These are phyloP conservation scores for Agrypnia vestita DNA, from an alignment of 1,140 invertebrate species.

Conservation along the genomic window DNA sequence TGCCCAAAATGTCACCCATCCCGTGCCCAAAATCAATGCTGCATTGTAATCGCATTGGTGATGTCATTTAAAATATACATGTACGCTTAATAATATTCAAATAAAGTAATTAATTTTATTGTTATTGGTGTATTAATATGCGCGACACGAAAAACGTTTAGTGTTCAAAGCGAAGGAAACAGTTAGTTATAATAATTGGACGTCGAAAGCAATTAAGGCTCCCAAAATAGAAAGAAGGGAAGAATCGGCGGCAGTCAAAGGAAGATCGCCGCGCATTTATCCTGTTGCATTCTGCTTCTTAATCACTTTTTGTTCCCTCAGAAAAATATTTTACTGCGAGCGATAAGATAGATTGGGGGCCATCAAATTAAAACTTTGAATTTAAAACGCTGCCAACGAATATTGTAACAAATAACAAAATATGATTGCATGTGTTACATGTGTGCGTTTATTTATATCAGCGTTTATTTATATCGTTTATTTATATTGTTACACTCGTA, in stretches of 20 bases:
- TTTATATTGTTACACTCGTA: no score
- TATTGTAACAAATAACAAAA: background rate
- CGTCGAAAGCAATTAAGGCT: constrained; percentile 29
- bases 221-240: constrained; percentile 21
- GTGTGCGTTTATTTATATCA: no score
- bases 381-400: background rate
- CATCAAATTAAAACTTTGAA: no score
- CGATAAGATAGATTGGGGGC: no score
- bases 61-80: background rate
- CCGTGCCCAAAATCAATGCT: background rate
- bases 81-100: background rate
- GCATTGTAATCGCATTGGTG: background rate
- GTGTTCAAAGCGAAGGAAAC: constrained; percentile 33
- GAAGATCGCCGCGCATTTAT: background rate
- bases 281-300: background rate
- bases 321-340: background rate
- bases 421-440: background rate
- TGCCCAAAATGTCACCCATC: no score
- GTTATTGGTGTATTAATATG: background rate
- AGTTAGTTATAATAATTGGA: constrained; percentile 37
- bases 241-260: background rate
- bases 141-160: constrained; percentile 17
- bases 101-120: background rate
- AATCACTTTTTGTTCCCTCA: constrained; percentile 13
- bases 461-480: no score